Conservation (phyloP, 2,797 vertebrate genomes). For the Rhodeus uyekii region DNA sequence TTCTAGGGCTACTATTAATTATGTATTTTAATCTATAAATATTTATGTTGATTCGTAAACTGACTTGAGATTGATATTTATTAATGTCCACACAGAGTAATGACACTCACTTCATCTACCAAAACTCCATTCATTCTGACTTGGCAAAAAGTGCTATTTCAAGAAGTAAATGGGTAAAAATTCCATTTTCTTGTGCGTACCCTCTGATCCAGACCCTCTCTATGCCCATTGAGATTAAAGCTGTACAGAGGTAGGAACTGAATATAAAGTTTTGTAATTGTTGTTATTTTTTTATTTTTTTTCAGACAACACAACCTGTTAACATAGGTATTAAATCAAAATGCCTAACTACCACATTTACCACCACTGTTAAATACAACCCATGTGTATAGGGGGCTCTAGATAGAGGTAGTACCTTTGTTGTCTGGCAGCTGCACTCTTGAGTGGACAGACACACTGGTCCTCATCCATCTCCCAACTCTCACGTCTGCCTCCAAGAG, state of each 20-base stretch:
- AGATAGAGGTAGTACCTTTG: no score
- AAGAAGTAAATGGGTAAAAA: conserved; percentile 58
- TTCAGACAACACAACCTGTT: no score
- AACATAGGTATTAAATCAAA: no score
- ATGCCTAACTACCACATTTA: no score
- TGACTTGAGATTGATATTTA: neutral
- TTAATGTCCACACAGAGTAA: conserved; percentile 67
- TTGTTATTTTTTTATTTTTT: no score
- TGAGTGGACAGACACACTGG: no score
- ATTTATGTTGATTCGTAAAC: neutral
- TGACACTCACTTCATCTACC: conserved; percentile 72
- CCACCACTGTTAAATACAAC: no score
- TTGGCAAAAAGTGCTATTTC: conserved; percentile 51
- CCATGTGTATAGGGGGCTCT: no score
- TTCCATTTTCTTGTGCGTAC: conserved; percentile 69
- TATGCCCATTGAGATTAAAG: conserved; percentile 65
- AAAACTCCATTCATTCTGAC: conserved; percentile 67
- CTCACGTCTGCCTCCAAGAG: no score
- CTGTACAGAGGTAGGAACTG: conserved; percentile 64
- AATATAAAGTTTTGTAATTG: neutral
- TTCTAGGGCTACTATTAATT: neutral
- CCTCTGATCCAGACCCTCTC: conserved; percentile 66
- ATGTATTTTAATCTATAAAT: neutral
- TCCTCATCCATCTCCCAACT: no score
- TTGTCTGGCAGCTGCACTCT: no score